Percentiles rank a stretch among this genome's conserved stretches.
Conservation (phyloP, 2,797 vertebrate species). For the Pterois miles region DNA sequence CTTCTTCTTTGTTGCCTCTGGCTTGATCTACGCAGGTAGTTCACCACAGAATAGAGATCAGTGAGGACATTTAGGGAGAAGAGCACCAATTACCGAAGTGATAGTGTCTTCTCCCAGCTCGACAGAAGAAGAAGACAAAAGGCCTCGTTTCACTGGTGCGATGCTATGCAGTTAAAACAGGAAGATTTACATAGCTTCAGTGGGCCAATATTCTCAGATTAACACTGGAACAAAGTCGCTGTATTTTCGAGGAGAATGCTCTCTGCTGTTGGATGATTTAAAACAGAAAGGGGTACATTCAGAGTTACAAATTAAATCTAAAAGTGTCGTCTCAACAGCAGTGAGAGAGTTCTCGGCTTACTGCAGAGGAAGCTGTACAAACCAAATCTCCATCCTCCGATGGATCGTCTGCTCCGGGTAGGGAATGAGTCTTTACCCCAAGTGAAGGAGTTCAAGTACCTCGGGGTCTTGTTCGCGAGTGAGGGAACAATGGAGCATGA, state of each 20-base stretch:
- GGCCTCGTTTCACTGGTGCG: neutral
- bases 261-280: neutral
- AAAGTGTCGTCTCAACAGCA: too few relatives aligned
- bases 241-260: neutral
- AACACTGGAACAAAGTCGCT: neutral
- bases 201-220: neutral
- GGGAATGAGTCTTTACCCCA: too few relatives aligned
- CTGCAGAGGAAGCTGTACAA: neutral
- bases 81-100: neutral
- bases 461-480: too few relatives aligned
- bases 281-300: neutral
- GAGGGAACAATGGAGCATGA: too few relatives aligned
- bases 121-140: neutral
- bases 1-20: neutral
- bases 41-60: neutral
- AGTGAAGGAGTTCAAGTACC: too few relatives aligned
- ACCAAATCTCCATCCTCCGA: neutral
- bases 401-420: too few relatives aligned
- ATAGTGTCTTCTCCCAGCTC: neutral
- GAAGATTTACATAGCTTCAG: neutral
- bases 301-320: neutral
- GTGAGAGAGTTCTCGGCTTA: neutral
- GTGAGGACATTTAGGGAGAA: neutral
- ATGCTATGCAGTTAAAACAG: neutral
- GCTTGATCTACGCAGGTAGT: constrained; percentile 3